Base-by-base conservation (phyloP, 2,888 invertebrate species). In the Catonia carolina region DNA sequence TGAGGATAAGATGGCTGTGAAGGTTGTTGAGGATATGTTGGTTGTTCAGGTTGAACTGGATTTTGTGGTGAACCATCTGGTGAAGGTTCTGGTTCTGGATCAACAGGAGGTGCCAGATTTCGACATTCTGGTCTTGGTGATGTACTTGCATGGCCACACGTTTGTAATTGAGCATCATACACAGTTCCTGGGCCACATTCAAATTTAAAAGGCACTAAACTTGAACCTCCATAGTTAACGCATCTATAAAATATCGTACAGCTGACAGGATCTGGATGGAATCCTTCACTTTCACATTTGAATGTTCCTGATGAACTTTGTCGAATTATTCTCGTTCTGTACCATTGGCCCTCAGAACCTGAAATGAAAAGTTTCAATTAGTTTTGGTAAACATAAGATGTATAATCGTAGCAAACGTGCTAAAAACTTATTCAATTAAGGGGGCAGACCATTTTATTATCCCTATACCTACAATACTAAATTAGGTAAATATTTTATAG, bases 221-320 rank as follows among this genome's bases (percentile, higher is more conserved):
- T 75, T 41, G 75, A 75, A 57, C 74, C 74, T 57, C 78, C 78
- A 67, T 79, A 80, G 65, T 78, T 76, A 15, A 86, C 80, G 65
- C 90, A 90, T 67, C 88, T 78, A 69, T 88, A 88, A 73, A 88
- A 90, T 52, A 80, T 74, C 49, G 77, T 76, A 68, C 90, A 90
- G 67, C 87, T 79, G n/a, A 69, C 69, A n/a, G 82, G 78, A 69
- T 89, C 86, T 1, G 80, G 77, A 69, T 82, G 80, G 62, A 85
- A 86, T 18, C 89, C 90, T 71, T 86, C 86, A 17, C 75, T 72
- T 2, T 73, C 72, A 67, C 88, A 88, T 27, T 73, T 68, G 62
- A 82, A 79, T 6, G 27, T 27, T 6, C 5, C 8, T 27, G 27
- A 6, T 27, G 27, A 27, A 8, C 27, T 8, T 45, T 45, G 45